Conservation (phyloP, 2,888 invertebrate genomes). For the Belgica antarctica region DNA sequence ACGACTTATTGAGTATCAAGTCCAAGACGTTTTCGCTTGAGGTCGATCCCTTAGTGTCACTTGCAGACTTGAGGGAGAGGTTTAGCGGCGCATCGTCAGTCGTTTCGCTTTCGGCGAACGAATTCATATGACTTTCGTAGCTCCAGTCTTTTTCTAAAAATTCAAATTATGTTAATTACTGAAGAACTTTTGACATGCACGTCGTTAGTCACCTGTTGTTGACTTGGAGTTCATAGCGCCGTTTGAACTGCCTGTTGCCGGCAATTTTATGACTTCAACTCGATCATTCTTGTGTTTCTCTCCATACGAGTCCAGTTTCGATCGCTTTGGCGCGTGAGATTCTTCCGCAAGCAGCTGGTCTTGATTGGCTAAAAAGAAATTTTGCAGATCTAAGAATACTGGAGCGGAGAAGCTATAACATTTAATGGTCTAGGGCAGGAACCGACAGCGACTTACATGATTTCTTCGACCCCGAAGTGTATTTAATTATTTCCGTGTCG, state of each 20-base stretch:
- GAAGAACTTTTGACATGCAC: not conserved
- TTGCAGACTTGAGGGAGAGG: constrained; percentile 71
- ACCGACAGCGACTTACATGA: constrained; percentile 71
- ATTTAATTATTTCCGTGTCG: constrained; percentile 87
- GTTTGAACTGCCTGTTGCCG: constrained; percentile 63
- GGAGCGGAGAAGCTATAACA: constrained; percentile 64
- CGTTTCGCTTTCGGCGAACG: constrained; percentile 52
- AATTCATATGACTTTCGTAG: not conserved
- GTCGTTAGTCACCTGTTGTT: not conserved
- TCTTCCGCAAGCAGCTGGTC: not conserved
- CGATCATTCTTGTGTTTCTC: constrained; percentile 57
- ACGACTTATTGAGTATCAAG: constrained; percentile 1
- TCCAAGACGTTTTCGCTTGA: not conserved
- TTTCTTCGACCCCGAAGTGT: constrained; percentile 85
- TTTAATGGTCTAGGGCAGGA: not conserved
- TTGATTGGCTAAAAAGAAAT: constrained; percentile 28
- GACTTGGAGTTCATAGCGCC: constrained; percentile 54
- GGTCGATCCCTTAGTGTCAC: not conserved
- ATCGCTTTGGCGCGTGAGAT: constrained; percentile 51
- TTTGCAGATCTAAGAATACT: not conserved
- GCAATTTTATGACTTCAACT: constrained; percentile 79
- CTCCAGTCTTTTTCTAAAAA: constrained; percentile 23
- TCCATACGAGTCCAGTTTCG: constrained; percentile 51
- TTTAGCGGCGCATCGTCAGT: constrained; percentile 79
- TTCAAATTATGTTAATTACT: not conserved